Percentiles rank a stretch among this genome's conserved stretches.
These are phyloP conservation scores for Eclectus roratus DNA, from an alignment of 2,113 vertebrate genomes.

Conservation along the genomic window DNA sequence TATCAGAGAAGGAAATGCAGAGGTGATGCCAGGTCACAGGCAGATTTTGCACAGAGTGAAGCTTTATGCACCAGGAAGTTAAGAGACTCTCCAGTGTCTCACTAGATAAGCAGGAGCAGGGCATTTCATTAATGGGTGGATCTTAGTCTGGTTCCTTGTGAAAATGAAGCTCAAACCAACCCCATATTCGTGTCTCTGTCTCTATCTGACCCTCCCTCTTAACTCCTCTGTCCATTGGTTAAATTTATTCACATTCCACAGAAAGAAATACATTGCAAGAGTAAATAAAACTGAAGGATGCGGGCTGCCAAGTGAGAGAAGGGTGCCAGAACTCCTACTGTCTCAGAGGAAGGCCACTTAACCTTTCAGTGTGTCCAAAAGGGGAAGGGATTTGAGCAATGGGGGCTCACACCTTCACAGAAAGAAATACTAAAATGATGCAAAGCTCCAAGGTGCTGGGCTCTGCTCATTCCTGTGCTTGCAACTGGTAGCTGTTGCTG, in stretches of 20 bases:
- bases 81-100: background rate
- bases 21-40: background rate
- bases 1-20: background rate
- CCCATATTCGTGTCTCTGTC: background rate
- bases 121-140: constrained; percentile 6
- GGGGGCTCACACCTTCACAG: background rate
- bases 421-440: background rate
- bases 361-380: background rate
- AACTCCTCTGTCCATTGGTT: background rate
- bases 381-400: background rate
- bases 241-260: background rate
- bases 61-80: constrained; percentile 2
- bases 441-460: background rate
- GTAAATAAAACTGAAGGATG: background rate
- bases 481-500: background rate
- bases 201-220: background rate
- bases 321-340: constrained; percentile 4
- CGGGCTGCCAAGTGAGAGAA: background rate
- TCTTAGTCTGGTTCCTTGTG: constrained; percentile 12
- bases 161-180: constrained; percentile 35
- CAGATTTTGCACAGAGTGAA: background rate
- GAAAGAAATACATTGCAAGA: constrained; percentile 25
- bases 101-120: constrained; percentile 1
- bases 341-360: constrained; percentile 18
- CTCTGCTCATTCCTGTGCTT: background rate